Base-by-base conservation (phyloP, 37 sponge, comb jelly and placozoan species). In the Geodia barretti region DNA sequence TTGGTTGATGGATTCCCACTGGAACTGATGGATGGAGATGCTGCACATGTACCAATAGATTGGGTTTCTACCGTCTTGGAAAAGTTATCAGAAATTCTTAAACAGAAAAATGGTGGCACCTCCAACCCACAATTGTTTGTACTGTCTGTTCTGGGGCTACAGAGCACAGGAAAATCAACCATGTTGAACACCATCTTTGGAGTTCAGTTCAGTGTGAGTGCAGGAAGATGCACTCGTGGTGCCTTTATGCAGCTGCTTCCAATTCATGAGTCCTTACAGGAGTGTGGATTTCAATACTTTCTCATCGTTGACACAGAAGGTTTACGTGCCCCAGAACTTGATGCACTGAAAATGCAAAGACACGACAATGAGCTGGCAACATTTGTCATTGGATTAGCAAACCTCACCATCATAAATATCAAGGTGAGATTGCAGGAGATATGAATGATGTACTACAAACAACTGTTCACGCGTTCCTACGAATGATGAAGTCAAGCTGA, bases 121-220 rank as follows among this genome's bases (percentile, higher is more conserved):
- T n/a, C n/a, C n/a, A n/a, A n/a, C n/a, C 34, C 68, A 33, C 34
- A 43, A 30, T 3, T 68, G 29, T n/a, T 39, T 36, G 32, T 79
- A 1, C 9, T 83, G 23, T 83, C 75, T 62, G 74, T 83, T 2
- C 47, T 83, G 41, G 75, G 76, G 9, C 42, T 74, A 30, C 83
- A 83, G 66, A 79, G 80, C 30, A 79, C 69, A 14, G 80, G 3
- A n/a, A 83, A 83, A 33, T 83, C 83, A 1, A 83, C 83, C 1
- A 47, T 83, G 4, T 64, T 83, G 34, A 83, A 83, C 64, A 74
- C 83, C 1, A 83, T 39, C 39, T 81, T 81, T 81, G 82, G 82
- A 7, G 39, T 81, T 23, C 73, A 37, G 4, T 81, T 81, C 59
- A 32, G 39, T 72, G 82, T 81, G 32, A 71, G 73, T 59, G 82